phyloP scores from a whole-genome alignment of 2,113 vertebrate genomes.

The Microtus ochrogaster region DNA sequence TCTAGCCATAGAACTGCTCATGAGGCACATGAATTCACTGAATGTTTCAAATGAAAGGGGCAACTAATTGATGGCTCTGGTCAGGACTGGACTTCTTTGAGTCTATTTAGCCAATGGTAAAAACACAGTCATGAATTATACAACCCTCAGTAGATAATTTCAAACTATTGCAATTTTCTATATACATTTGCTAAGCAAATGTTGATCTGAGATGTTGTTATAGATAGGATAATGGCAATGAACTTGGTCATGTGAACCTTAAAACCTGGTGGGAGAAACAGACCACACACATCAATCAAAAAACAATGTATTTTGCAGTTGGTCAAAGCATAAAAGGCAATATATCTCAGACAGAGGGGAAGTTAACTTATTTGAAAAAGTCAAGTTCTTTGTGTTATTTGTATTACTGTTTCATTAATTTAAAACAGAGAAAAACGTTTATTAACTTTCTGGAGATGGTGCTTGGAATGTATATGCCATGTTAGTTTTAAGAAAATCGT shows the following conservation, averaged over 20 bases:
- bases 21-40: neutral
- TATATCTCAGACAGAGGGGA: neutral
- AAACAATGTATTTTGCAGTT: conserved; percentile 28
- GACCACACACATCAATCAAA: conserved; percentile 28
- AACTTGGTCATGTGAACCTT: neutral
- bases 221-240: neutral
- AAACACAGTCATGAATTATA: neutral
- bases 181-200: neutral
- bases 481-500: neutral
- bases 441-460: neutral
- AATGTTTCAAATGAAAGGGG: neutral
- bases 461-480: conserved; percentile 10
- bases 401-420: neutral
- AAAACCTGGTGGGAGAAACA: neutral
- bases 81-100: neutral
- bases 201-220: neutral
- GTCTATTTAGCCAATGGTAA: conserved; percentile 19
- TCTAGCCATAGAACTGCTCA: neutral
- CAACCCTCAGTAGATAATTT: neutral
- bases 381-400: neutral
- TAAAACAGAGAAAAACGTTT: neutral
- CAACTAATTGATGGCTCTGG: neutral
- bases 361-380: neutral
- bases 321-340: neutral
- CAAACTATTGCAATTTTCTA: neutral